Percentiles rank a stretch among this genome's conserved stretches.
phyloP scores from a whole-genome alignment of 2,888 invertebrate genomes.

The Adelognathus sp. region DNA sequence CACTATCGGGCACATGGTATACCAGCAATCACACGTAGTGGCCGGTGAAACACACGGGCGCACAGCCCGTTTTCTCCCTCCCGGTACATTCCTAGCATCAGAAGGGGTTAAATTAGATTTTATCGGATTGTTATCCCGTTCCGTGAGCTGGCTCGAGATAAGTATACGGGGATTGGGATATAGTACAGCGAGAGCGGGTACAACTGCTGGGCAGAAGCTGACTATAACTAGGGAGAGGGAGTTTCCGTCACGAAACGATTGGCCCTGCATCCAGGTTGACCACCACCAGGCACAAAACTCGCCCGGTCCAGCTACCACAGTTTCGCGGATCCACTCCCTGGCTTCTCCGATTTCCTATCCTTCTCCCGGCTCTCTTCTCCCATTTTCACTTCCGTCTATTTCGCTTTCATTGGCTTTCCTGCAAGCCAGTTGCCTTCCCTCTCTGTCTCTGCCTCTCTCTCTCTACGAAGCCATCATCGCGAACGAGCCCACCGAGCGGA shows the following conservation, averaged over 20 bases:
- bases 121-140: constrained; percentile 75
- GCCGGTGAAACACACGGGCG: constrained; percentile 31
- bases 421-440: constrained; percentile 7
- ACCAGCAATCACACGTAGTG: constrained; percentile 34
- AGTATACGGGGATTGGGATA: constrained; percentile 40
- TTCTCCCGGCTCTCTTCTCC: background rate
- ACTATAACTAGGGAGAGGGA: constrained; percentile 13
- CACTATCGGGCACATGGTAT: constrained; percentile 24
- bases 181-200: background rate
- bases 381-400: constrained; percentile 16
- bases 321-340: constrained; percentile 12
- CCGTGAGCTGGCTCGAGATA: no score
- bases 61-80: background rate
- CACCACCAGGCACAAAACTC: constrained; percentile 43
- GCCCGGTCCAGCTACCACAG: constrained; percentile 5
- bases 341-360: constrained; percentile 15
- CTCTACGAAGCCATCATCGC: constrained; percentile 39
- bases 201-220: constrained; percentile 22
- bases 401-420: constrained; percentile 45
- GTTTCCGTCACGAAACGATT: constrained; percentile 47
- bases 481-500: constrained; percentile 62
- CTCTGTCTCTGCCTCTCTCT: no score
- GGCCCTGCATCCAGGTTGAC: constrained; percentile 33
- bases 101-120: constrained; percentile 75
- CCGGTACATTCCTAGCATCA: background rate